Evolutionary conservation across 2,113 vertebrate species (phyloP).

Genomic region (Numida meleagris): DNA sequence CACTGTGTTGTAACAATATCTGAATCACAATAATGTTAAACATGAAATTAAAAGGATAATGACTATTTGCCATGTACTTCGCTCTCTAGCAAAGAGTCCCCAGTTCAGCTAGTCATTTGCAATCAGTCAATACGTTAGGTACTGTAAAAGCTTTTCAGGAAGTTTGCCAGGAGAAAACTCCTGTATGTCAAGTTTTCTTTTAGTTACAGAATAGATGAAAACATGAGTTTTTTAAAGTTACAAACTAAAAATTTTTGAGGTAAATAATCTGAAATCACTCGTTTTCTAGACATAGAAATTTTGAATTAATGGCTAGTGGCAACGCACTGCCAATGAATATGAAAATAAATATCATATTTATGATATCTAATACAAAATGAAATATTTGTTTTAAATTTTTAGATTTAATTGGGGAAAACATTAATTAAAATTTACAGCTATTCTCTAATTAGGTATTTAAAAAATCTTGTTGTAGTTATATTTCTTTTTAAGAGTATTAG

Average conservation of each 20-base stretch:
- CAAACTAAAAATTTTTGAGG: not conserved
- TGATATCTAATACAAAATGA: not conserved
- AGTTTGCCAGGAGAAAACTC: not conserved
- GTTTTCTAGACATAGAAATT: not conserved
- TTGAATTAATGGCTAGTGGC: not conserved
- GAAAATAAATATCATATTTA: not conserved
- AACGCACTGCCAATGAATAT: not conserved
- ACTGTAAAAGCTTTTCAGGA: not conserved
- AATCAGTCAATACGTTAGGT: not conserved
- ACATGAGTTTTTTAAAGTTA: rapidly evolving
- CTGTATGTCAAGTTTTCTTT: not conserved
- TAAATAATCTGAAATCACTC: not conserved
- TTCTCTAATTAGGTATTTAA: not conserved
- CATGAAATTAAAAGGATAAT: not conserved
- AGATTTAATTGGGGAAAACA: not conserved
- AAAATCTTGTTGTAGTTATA: not conserved
- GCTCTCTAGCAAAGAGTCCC: not conserved
- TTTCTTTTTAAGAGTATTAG: not conserved
- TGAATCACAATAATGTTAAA: not conserved
- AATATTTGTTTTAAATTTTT: not conserved
- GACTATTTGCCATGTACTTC: not conserved
- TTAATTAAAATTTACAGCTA: not conserved
- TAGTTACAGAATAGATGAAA: not conserved
- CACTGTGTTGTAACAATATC: not conserved
- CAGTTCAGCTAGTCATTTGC: not conserved